phyloP scores from a whole-genome alignment of 1,140 invertebrate species.

The Drosophila sulfurigaster region DNA sequence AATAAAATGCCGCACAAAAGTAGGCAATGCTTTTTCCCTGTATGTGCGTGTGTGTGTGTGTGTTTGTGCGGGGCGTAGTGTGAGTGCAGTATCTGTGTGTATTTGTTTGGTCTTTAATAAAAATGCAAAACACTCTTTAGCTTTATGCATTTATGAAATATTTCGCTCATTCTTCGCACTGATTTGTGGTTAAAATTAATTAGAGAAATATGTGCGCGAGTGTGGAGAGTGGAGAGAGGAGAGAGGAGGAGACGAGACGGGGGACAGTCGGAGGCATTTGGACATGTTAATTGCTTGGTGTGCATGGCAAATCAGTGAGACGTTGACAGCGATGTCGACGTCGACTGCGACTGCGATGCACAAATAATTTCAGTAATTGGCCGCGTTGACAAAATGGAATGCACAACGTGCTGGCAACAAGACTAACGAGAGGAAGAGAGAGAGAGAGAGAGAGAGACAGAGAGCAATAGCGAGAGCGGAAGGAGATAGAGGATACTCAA shows the following conservation, averaged over 20 bases:
- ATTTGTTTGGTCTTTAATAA: constrained; percentile 8
- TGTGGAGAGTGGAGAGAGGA: not conserved
- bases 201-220: constrained; percentile 23
- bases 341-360: constrained; percentile 31
- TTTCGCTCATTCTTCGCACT: constrained; percentile 7
- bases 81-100: not conserved
- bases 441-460: not conserved
- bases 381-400: constrained; percentile 49
- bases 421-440: constrained; percentile 1
- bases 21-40: constrained; percentile 8
- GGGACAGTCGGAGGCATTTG: not conserved
- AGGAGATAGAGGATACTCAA: constrained; percentile 1
- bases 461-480: not conserved
- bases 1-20: constrained; percentile 43
- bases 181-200: constrained; percentile 41
- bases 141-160: constrained; percentile 10
- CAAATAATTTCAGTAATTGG: constrained; percentile 59
- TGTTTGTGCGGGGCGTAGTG: not conserved
- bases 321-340: constrained; percentile 25
- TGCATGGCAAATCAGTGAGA: constrained; percentile 48
- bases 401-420: not conserved
- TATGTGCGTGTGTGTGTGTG: not conserved
- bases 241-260: not conserved
- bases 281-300: constrained; percentile 47
- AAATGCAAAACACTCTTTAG: constrained; percentile 10